Evolutionary conservation across 2,797 vertebrate species (phyloP).

Genomic region (Neosalanx taihuensis): DNA sequence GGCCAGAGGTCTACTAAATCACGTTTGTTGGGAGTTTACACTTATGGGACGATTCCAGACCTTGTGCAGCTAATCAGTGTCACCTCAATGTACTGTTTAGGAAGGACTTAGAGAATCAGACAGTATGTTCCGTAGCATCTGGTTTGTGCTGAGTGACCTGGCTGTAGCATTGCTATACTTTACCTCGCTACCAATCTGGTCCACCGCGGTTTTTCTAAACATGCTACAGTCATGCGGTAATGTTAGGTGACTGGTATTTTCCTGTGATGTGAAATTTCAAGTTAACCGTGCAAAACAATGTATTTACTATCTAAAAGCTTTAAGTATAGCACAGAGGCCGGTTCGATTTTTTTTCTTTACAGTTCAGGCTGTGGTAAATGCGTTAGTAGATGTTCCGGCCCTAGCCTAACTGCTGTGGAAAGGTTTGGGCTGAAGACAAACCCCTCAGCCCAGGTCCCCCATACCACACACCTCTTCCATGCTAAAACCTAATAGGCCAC

Average conservation of each 20-base stretch:
- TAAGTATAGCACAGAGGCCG: slow-evolving; percentile 23
- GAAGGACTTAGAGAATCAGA: background rate
- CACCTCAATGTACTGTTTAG: background rate
- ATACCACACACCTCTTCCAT: slow-evolving; percentile 37
- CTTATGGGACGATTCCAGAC: no score
- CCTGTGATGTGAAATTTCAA: background rate
- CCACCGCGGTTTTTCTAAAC: slow-evolving; percentile 29
- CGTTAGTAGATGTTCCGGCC: background rate
- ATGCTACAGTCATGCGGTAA: background rate
- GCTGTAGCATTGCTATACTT: background rate
- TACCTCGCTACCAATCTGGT: background rate
- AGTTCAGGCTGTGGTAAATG: background rate
- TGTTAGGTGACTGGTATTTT: slow-evolving; percentile 11
- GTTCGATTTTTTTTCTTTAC: slow-evolving; percentile 3
- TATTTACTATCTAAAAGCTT: slow-evolving; percentile 31
- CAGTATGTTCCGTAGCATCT: background rate
- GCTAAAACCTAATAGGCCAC: slow-evolving; percentile 9
- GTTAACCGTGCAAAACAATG: background rate
- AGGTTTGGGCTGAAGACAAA: background rate
- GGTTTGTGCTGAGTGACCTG: background rate
- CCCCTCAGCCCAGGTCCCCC: background rate
- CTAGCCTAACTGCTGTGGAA: slow-evolving; percentile 5
- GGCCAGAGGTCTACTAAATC: no score
- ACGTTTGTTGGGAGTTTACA: no score
- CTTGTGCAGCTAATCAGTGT: background rate